A percentile compares a stretch with the other conserved stretches of the same genome.
These are phyloP conservation scores for Drosophila kepulauana DNA, from an alignment of 1,140 invertebrate genomes.

Conservation along the genomic window DNA sequence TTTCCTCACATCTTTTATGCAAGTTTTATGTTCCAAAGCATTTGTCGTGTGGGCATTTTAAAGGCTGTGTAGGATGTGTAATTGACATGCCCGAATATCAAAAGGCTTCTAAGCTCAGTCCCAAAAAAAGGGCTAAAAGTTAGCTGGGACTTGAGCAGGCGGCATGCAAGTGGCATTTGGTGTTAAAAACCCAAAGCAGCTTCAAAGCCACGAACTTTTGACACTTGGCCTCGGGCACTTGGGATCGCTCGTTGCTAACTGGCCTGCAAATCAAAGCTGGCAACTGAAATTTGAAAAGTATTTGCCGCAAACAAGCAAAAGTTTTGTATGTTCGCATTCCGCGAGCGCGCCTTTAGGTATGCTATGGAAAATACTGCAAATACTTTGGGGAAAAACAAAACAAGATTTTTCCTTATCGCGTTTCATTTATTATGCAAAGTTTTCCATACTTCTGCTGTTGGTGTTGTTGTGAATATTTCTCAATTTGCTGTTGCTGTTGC, in stretches of 20 bases:
- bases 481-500: conserved; percentile 24
- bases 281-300: conserved; percentile 47
- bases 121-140: conserved; percentile 10
- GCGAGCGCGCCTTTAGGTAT: conserved; percentile 53
- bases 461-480: conserved; percentile 49
- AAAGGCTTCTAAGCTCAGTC: conserved; percentile 6
- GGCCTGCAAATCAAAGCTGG: conserved; percentile 36
- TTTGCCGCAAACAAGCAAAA: conserved; percentile 53
- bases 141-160: background rate
- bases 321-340: conserved; percentile 50
- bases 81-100: conserved; percentile 25
- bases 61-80: conserved; percentile 2
- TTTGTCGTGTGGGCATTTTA: background rate
- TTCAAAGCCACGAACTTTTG: conserved; percentile 50
- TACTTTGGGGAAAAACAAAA: conserved; percentile 34
- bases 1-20: background rate
- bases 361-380: conserved; percentile 46
- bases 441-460: conserved; percentile 5
- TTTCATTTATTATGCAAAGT: conserved; percentile 76
- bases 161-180: conserved; percentile 45
- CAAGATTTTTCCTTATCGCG: conserved; percentile 59
- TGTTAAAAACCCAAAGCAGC: conserved; percentile 9
- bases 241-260: conserved; percentile 7
- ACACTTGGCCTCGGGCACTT: conserved; percentile 31
- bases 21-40: background rate